Conservation (phyloP, 2,888 invertebrate genomes). For the Tyria jacobaeae region DNA sequence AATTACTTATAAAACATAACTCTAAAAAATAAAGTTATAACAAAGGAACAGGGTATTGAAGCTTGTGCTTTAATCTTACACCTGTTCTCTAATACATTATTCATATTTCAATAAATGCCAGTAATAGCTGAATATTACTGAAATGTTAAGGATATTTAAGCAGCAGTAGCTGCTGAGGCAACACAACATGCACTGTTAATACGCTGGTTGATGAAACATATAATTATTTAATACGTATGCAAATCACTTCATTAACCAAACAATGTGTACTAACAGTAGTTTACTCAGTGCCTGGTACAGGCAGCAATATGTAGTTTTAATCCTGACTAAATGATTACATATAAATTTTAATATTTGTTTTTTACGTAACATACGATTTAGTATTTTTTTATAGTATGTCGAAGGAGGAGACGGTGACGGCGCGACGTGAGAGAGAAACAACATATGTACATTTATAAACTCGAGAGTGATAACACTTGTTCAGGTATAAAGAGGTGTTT, state of each 20-base stretch:
- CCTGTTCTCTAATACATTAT: background rate
- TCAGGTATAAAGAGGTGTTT: background rate
- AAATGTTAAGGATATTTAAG: constrained; percentile 29
- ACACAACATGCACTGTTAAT: constrained; percentile 40
- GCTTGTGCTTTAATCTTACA: background rate
- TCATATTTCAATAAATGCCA: constrained; percentile 20
- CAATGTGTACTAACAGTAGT: constrained; percentile 47
- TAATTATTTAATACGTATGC: constrained; percentile 69
- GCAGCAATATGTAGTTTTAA: background rate
- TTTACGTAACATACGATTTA: no score
- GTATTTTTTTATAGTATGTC: no score
- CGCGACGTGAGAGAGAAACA: no score
- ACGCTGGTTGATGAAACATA: constrained; percentile 28
- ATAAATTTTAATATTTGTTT: no score
- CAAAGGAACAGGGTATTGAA: no score
- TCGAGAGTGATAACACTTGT: no score
- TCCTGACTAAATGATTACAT: background rate
- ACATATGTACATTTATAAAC: no score
- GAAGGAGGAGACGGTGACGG: no score
- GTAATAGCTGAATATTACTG: constrained; percentile 14
- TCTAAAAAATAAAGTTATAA: no score
- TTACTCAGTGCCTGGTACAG: constrained; percentile 2
- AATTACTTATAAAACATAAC: no score
- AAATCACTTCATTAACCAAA: constrained; percentile 73
- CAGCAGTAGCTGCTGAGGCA: constrained; percentile 18